These are phyloP conservation scores for Athalia circularis DNA, from an alignment of 2,888 invertebrate genomes.

Conservation along the genomic window DNA sequence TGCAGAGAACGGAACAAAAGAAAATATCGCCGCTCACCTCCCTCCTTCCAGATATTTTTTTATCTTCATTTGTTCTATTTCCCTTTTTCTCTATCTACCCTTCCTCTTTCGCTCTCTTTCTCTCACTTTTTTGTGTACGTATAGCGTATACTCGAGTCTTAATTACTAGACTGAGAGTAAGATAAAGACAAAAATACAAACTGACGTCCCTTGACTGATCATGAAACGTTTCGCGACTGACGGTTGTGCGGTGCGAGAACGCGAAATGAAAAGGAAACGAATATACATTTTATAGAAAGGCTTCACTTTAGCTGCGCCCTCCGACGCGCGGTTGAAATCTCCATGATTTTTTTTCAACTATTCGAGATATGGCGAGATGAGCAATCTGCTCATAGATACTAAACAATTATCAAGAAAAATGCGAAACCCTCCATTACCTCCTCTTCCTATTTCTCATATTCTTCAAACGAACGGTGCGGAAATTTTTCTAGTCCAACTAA, in stretches of 20 bases:
- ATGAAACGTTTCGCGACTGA: conserved; percentile 61
- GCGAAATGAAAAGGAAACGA: neutral
- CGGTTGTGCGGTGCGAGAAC: conserved; percentile 61
- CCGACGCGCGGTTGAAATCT: neutral
- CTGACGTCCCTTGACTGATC: conserved; percentile 66
- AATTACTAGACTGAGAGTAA: conserved; percentile 65
- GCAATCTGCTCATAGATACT: no score
- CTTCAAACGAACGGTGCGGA: no score
- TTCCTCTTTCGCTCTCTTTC: conserved; percentile 43
- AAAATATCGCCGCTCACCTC: conserved; percentile 59
- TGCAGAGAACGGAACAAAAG: conserved; percentile 63
- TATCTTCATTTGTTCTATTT: conserved; percentile 43
- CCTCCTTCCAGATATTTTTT: no score
- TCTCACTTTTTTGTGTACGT: conserved; percentile 49
- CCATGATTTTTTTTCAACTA: neutral
- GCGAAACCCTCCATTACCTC: no score
- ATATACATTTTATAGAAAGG: conserved; percentile 27
- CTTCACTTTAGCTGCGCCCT: neutral
- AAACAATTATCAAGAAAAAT: no score
- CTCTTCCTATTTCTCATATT: no score
- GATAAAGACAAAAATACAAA: conserved; percentile 63
- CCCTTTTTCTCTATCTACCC: conserved; percentile 45
- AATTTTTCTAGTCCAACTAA: no score
- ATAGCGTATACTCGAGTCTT: conserved; percentile 57
- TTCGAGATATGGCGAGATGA: neutral